Conservation (phyloP, 2,888 invertebrate species). For the Drosophila mettleri region DNA sequence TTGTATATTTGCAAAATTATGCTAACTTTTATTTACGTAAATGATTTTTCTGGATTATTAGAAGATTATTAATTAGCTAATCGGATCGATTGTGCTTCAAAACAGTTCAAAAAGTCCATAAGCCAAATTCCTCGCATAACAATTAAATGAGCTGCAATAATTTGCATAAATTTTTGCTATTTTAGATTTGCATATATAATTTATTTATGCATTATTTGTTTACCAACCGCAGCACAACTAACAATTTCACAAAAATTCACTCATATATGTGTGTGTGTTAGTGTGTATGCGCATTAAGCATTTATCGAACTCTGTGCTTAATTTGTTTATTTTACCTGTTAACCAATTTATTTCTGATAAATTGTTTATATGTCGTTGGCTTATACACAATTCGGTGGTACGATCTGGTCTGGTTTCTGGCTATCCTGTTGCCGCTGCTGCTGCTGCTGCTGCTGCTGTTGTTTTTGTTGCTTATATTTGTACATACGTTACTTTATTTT, state of each 20-base stretch:
- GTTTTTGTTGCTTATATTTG: constrained; percentile 10
- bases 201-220: constrained; percentile 11
- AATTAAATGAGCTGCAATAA: constrained; percentile 5
- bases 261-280: background rate
- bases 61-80: background rate
- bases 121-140: background rate
- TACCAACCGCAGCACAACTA: constrained; percentile 7
- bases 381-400: constrained; percentile 39
- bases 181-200: constrained; percentile 12
- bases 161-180: constrained; percentile 2
- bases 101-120: background rate
- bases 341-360: constrained; percentile 73
- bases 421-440: constrained; percentile 24
- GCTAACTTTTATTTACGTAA: too few species aligned
- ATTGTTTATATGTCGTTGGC: constrained; percentile 71
- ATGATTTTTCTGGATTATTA: background rate
- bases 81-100: background rate
- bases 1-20: too few species aligned
- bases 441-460: constrained; percentile 20
- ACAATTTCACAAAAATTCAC: constrained; percentile 6
- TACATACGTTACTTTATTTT: background rate
- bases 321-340: constrained; percentile 78
- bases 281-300: constrained; percentile 32
- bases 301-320: constrained; percentile 67
- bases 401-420: constrained; percentile 58